Evolutionary conservation across 2,113 vertebrate genomes (phyloP).

Genomic region (Prunella himalayana): DNA sequence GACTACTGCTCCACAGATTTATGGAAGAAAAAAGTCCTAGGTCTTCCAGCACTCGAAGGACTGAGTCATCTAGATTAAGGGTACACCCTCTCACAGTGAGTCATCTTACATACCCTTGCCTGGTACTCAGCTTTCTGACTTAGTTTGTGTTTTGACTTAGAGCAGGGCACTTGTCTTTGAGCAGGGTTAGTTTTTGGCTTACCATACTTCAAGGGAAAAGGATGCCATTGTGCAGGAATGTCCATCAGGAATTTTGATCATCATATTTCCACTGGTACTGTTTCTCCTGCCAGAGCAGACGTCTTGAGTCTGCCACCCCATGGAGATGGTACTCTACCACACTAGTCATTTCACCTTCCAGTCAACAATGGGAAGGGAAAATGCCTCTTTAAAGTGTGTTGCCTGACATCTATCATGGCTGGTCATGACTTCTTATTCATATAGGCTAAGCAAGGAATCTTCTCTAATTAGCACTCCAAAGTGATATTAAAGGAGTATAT

Average conservation of each 20-base stretch:
- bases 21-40: not conserved
- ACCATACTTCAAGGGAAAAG: not conserved
- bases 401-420: fast-evolving
- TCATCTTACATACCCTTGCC: not conserved
- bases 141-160: not conserved
- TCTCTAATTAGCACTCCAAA: not conserved
- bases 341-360: not conserved
- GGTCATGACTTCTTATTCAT: not conserved
- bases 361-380: not conserved
- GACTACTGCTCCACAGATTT: not conserved
- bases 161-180: not conserved
- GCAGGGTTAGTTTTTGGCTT: not conserved
- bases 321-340: fast-evolving
- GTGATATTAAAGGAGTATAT: not conserved
- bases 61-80: not conserved
- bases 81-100: not conserved
- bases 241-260: not conserved
- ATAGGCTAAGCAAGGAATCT: not conserved
- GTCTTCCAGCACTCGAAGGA: not conserved
- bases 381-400: not conserved
- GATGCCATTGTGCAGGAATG: not conserved
- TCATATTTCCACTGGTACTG: not conserved
- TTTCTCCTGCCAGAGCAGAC: not conserved
- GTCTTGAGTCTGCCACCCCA: not conserved
- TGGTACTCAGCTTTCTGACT: not conserved